Percentiles rank a stretch among this genome's conserved stretches.
Evolutionary conservation across 2,797 vertebrate species (phyloP).

Genomic region (Tympanoctomys barrerae): DNA sequence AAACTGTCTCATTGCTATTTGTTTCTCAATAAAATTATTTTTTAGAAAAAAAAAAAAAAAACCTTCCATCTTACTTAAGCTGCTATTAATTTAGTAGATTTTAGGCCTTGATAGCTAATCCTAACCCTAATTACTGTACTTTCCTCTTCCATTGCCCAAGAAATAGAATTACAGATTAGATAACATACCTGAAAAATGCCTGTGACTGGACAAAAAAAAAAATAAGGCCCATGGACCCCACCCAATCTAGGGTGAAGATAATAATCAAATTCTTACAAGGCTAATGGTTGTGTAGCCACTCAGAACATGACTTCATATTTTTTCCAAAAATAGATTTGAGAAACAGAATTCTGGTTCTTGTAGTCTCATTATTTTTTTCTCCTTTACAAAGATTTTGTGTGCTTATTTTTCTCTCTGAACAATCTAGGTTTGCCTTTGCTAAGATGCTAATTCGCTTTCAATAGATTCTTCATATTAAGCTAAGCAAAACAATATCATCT

Average conservation of each 20-base stretch:
- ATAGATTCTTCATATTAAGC: conserved; percentile 26
- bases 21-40: too few species aligned
- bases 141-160: not conserved
- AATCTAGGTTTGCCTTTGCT: not conserved
- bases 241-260: too few species aligned
- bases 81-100: not conserved
- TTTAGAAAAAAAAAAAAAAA: too few species aligned
- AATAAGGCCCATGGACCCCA: too few species aligned
- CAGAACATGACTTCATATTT: not conserved
- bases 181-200: not conserved
- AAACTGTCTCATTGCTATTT: too few species aligned
- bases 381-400: not conserved
- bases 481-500: conserved; percentile 21
- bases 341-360: not conserved
- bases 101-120: not conserved
- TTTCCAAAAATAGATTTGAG: not conserved
- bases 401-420: conserved; percentile 30
- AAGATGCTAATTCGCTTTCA: conserved; percentile 33
- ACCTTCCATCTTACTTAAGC: not conserved
- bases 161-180: not conserved
- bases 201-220: not conserved
- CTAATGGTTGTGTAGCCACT: not conserved
- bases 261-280: not conserved
- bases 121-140: not conserved
- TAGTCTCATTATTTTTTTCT: not conserved